Evolutionary conservation across 2,888 invertebrate genomes (phyloP), one percentile per base, ranked within the genome.

Genomic region (Tipula lateralis): DNA sequence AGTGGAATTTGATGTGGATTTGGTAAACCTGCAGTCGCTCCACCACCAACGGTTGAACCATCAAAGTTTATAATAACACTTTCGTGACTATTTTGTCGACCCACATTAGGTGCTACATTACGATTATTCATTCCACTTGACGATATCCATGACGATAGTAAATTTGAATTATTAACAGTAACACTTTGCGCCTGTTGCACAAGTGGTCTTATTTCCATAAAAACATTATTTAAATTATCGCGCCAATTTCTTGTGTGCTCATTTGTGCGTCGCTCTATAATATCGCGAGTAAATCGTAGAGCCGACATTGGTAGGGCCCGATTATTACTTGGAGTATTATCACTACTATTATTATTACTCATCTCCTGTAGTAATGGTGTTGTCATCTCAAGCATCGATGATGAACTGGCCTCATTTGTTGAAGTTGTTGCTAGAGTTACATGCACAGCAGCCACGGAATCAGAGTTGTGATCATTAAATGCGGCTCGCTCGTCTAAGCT

Each of bases 161-260:
- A 6, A 50, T 44, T 50, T 19, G 84, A 84, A 30, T 84, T 84
- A 50, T 50, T 84, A 29, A n/a, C n/a, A n/a, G n/a, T n/a, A n/a
- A 84, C 84, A 85, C 85, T 84, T 50, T 84, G 84, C 3, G 85
- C 84, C 5, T 85, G 85, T 81, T 80, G 84, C 16, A 85, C 84
- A 32, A 85, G 50, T 1, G 84, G 85, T 29, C 84, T 50, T 19
- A 86, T 85, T 2, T 85, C 84, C 34, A 85, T 85, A 24, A 86
- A 81, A 7, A 86, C 85, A 80, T 83, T 84, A 30, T 32, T 84
- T 9, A 85, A 84, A 84, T 85, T 85, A 19, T 84, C 32, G 34
- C 84, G 44, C 86, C 86, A 86, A 34, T 84, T 80, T 5, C 84
- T 5, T 24, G 84, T 44, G 19, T 19, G n/a, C 6, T 66, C 80